phyloP scores from a whole-genome alignment of 2,113 vertebrate species.

The Eublepharis macularius region DNA sequence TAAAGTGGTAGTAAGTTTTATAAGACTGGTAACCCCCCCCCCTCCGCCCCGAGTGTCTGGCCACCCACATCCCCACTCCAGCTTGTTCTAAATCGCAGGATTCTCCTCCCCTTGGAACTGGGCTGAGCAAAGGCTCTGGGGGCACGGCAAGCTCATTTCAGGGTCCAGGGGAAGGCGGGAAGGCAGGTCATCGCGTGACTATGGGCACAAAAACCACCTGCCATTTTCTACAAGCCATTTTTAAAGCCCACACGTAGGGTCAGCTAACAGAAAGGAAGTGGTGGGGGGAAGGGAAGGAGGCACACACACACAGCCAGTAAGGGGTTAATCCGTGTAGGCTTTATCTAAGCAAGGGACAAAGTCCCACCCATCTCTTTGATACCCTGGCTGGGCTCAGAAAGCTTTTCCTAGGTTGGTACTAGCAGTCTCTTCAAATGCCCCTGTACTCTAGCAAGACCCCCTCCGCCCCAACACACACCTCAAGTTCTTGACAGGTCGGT shows the following conservation, averaged over 20 bases:
- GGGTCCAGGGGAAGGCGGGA: not conserved
- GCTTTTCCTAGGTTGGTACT: no score
- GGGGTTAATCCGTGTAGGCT: not conserved
- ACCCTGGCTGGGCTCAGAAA: not conserved
- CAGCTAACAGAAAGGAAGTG: not conserved
- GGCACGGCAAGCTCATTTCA: not conserved
- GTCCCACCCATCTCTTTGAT: not conserved
- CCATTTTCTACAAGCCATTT: not conserved
- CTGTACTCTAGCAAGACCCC: not conserved
- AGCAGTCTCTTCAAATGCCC: no score
- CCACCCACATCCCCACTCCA: no score
- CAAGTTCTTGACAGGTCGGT: not conserved
- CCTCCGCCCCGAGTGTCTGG: no score
- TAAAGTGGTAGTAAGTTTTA: no score
- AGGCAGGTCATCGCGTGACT: not conserved
- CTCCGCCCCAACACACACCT: not conserved
- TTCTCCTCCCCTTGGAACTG: not conserved
- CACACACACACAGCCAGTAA: rapidly evolving
- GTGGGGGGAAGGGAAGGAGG: not conserved
- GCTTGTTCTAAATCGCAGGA: no score
- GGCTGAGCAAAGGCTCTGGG: not conserved
- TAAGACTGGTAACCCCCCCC: no score
- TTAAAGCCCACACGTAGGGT: not conserved
- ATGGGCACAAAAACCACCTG: rapidly evolving
- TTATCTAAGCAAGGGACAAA: not conserved